phyloP scores from a whole-genome alignment of 2,888 invertebrate species.

The Crocallis elinguaria region DNA sequence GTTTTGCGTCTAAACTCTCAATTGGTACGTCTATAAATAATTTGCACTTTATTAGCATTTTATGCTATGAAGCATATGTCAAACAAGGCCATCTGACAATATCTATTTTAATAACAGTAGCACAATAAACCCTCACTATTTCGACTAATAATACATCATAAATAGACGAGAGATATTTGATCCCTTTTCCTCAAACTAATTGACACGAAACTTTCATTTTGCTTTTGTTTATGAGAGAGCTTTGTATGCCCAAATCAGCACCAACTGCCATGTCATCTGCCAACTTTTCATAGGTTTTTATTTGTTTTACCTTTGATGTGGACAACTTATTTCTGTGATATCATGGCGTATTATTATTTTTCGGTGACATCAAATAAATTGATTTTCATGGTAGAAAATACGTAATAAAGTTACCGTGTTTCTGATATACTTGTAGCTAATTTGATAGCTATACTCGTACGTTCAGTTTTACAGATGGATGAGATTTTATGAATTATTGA shows the following conservation, averaged over 20 bases:
- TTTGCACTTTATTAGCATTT: background rate
- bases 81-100: background rate
- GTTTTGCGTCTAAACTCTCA: too few relatives aligned
- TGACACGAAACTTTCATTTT: slow-evolving; percentile 24
- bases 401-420: background rate
- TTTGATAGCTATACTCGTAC: too few relatives aligned
- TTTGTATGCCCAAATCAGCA: background rate
- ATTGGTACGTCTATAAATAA: background rate
- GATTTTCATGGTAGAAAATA: background rate
- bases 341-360: background rate
- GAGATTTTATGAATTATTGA: too few relatives aligned
- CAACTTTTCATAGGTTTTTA: slow-evolving; percentile 1
- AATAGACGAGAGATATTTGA: slow-evolving; percentile 1
- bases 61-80: background rate
- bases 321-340: background rate
- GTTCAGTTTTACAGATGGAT: too few relatives aligned
- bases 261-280: slow-evolving; percentile 1
- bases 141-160: slow-evolving; percentile 7
- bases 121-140: background rate
- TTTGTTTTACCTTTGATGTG: slow-evolving; percentile 3
- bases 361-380: background rate
- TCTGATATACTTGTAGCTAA: too few relatives aligned
- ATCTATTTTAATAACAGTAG: background rate
- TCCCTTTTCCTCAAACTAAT: slow-evolving; percentile 21
- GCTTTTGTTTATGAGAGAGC: slow-evolving; percentile 1